phyloP scores from a whole-genome alignment of 2,113 vertebrate species.

The Antechinus flavipes region DNA sequence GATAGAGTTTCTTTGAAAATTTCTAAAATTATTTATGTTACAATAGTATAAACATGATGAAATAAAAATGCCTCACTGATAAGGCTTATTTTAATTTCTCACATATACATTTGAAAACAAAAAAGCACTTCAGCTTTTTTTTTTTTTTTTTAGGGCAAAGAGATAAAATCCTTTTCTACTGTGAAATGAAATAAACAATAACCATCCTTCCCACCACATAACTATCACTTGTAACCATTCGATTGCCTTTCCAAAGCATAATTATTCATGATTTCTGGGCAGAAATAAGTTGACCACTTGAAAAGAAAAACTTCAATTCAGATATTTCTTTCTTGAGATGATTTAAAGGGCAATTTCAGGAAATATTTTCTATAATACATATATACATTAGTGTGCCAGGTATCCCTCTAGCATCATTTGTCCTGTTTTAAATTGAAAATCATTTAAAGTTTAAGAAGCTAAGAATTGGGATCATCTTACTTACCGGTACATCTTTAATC shows the following conservation, averaged over 20 bases:
- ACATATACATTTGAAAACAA: slow-evolving; percentile 21
- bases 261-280: neutral
- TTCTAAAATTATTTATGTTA: neutral
- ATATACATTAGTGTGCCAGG: neutral
- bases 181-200: slow-evolving; percentile 32
- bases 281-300: neutral
- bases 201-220: neutral
- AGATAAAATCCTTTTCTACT: slow-evolving; percentile 8
- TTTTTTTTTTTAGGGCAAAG: slow-evolving; percentile 28
- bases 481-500: slow-evolving; percentile 72
- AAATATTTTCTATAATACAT: slow-evolving; percentile 26
- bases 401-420: neutral
- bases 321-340: slow-evolving; percentile 41
- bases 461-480: slow-evolving; percentile 33
- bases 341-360: slow-evolving; percentile 31
- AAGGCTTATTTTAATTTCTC: slow-evolving; percentile 34
- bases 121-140: neutral
- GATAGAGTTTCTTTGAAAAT: slow-evolving; percentile 38
- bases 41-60: slow-evolving; percentile 2
- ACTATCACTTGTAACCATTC: neutral
- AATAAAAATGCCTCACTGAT: neutral
- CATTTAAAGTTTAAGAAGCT: slow-evolving; percentile 3
- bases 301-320: neutral
- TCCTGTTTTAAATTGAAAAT: slow-evolving; percentile 36
- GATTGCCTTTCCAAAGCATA: neutral